Evolutionary conservation across 2,797 vertebrate species (phyloP).

Genomic region (Muscicapa comitata): DNA sequence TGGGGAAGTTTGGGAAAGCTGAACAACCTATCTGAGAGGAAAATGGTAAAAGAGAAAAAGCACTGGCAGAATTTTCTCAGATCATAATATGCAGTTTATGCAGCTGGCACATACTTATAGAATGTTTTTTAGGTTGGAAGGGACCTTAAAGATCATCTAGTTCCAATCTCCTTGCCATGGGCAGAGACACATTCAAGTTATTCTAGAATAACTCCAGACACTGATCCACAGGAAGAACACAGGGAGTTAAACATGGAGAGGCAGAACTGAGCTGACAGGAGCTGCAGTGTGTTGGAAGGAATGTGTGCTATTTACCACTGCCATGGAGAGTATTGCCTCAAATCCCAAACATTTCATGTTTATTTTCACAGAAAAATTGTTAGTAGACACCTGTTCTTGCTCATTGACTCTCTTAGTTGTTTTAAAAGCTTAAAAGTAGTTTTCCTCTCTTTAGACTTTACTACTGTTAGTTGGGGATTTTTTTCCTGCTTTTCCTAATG

Average conservation of each 20-base stretch:
- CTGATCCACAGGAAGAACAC: neutral
- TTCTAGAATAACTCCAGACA: neutral
- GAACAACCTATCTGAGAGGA: neutral
- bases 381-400: neutral
- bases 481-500: neutral
- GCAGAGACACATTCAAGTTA: neutral
- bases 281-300: neutral
- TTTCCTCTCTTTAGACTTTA: neutral
- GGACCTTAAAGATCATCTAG: neutral
- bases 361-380: neutral
- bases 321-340: neutral
- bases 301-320: neutral
- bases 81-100: neutral
- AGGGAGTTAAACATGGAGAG: neutral
- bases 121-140: neutral
- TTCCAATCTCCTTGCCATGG: neutral
- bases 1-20: neutral
- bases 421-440: neutral
- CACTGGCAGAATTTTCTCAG: neutral
- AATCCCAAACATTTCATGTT: neutral
- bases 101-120: neutral
- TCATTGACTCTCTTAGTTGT: neutral
- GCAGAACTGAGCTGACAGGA: neutral
- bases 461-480: accelerated
- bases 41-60: neutral